A percentile compares a stretch with the other conserved stretches of the same genome.
These are phyloP conservation scores for Cydia fagiglandana DNA, from an alignment of 1,140 invertebrate genomes.

Conservation along the genomic window DNA sequence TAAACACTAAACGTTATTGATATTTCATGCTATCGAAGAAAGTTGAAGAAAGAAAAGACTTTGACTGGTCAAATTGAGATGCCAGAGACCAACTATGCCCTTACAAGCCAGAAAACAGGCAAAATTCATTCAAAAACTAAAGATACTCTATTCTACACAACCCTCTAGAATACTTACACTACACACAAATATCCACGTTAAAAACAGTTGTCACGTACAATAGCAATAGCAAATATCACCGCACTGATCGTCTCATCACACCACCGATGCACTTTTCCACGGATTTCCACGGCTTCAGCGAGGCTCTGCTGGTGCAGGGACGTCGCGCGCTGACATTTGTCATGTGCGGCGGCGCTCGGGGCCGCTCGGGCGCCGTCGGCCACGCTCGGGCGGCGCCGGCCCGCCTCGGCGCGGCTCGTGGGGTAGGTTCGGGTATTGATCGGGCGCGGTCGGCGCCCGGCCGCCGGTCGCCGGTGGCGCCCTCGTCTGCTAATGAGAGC, in stretches of 20 bases:
- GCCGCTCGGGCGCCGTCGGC: slow-evolving; percentile 38
- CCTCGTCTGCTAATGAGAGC: slow-evolving; percentile 68
- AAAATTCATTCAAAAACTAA: slow-evolving; percentile 20
- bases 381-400: slow-evolving; percentile 45
- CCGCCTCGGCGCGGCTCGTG: slow-evolving; percentile 42
- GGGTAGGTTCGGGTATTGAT: slow-evolving; percentile 58
- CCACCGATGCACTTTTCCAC: slow-evolving; percentile 65
- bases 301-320: slow-evolving; percentile 66
- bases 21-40: background rate
- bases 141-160: slow-evolving; percentile 26
- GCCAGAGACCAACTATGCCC: background rate
- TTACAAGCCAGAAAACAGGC: background rate
- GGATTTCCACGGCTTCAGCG: slow-evolving; percentile 63
- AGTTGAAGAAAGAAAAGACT: background rate
- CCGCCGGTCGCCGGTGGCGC: slow-evolving; percentile 68
- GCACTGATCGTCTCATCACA: slow-evolving; percentile 52
- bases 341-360: slow-evolving; percentile 63
- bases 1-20: slow-evolving; percentile 17
- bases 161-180: slow-evolving; percentile 57
- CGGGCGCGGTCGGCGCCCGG: slow-evolving; percentile 60
- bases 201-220: slow-evolving; percentile 39
- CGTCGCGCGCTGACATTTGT: slow-evolving; percentile 70
- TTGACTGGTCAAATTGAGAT: background rate
- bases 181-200: slow-evolving; percentile 42
- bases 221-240: slow-evolving; percentile 43